These are phyloP conservation scores for Chauna torquata DNA, from an alignment of 2,113 vertebrate genomes.

Conservation along the genomic window DNA sequence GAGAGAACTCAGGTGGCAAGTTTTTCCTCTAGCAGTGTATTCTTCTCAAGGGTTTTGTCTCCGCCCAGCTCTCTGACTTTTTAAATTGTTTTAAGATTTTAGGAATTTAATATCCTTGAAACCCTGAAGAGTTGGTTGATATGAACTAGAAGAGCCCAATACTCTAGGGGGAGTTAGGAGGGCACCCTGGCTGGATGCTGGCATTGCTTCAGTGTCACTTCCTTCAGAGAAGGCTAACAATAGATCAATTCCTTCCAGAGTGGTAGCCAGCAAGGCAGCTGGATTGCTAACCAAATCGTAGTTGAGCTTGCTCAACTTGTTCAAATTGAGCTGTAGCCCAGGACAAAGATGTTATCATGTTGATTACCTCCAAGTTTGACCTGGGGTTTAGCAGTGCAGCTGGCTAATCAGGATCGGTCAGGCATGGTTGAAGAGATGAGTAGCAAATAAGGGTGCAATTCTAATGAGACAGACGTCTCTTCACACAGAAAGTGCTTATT, in stretches of 20 bases:
- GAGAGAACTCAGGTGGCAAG: not conserved
- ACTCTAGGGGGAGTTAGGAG: not conserved
- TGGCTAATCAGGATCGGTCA: not conserved
- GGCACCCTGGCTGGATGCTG: rapidly evolving
- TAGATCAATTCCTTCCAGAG: not conserved
- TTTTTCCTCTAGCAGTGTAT: not conserved
- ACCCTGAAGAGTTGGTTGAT: not conserved
- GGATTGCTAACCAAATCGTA: not conserved
- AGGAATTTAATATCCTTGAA: not conserved
- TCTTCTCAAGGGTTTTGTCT: not conserved
- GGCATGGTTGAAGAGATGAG: not conserved
- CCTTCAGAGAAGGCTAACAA: not conserved
- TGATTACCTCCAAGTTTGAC: not conserved
- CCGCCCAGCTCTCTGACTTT: no score
- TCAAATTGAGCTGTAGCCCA: not conserved
- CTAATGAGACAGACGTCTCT: not conserved
- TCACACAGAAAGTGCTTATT: not conserved
- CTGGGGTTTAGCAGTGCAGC: not conserved
- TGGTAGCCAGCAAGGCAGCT: not conserved
- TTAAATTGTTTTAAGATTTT: not conserved
- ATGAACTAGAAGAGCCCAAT: not conserved
- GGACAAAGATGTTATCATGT: not conserved
- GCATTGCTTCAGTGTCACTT: not conserved
- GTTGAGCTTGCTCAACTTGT: not conserved
- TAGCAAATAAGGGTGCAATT: not conserved